Percentiles rank a stretch among this genome's conserved stretches.
Evolutionary conservation across 2,113 vertebrate species (phyloP).

Genomic region (Edolisoma coerulescens): DNA sequence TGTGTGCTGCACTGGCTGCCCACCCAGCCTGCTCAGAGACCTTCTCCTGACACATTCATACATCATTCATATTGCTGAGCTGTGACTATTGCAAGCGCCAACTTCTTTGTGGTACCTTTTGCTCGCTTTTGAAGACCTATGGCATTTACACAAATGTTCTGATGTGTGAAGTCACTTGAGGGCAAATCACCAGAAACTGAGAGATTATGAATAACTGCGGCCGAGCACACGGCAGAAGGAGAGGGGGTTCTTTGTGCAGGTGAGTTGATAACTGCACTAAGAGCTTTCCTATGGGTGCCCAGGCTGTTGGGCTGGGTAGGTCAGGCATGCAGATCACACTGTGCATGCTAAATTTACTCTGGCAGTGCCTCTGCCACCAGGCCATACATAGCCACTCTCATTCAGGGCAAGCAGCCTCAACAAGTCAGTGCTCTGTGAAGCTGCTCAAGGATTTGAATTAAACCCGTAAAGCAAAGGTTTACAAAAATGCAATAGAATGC

Average conservation of each 20-base stretch:
- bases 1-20: not conserved
- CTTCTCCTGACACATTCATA: not conserved
- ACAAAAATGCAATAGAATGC: not conserved
- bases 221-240: fast-evolving
- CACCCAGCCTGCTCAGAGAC: not conserved
- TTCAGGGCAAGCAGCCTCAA: slow-evolving; percentile 20
- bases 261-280: not conserved
- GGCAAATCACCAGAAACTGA: not conserved
- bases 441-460: slow-evolving; percentile 29
- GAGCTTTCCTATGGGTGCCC: not conserved
- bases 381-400: slow-evolving; percentile 57
- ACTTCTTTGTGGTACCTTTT: not conserved
- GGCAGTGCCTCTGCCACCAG: slow-evolving; percentile 14
- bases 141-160: not conserved
- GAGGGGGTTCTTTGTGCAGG: not conserved
- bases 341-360: slow-evolving; percentile 72
- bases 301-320: not conserved
- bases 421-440: slow-evolving; percentile 18
- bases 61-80: not conserved
- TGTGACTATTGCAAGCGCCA: not conserved
- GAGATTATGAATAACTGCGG: fast-evolving
- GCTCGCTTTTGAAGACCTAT: not conserved
- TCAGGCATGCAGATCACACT: slow-evolving; percentile 50
- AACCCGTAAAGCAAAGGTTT: not conserved
- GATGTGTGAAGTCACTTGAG: not conserved